phyloP scores from a whole-genome alignment of 2,113 vertebrate genomes.

The Xiphorhynchus elegans region DNA sequence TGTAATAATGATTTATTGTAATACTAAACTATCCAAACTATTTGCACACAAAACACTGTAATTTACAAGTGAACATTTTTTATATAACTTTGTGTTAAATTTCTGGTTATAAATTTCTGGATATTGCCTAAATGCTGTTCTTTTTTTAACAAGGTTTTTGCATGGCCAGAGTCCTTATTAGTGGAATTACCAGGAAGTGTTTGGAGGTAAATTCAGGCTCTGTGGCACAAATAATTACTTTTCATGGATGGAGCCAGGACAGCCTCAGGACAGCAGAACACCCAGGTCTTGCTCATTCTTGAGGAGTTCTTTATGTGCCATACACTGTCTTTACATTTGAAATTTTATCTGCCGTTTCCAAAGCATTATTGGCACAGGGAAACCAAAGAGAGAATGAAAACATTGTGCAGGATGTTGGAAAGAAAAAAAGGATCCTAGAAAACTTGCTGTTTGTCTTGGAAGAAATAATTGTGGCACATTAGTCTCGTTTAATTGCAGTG shows the following conservation, averaged over 20 bases:
- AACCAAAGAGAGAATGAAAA: background rate
- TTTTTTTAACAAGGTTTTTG: background rate
- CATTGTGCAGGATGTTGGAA: background rate
- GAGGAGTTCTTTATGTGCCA: fast-evolving
- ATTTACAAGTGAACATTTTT: background rate
- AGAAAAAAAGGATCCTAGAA: background rate
- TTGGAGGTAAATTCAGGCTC: background rate
- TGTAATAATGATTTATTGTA: background rate
- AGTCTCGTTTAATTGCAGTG: slow-evolving; percentile 10
- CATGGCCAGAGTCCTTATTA: background rate
- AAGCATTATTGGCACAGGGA: background rate
- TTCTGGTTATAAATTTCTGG: too few relatives aligned
- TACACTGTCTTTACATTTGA: fast-evolving
- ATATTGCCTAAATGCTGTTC: background rate
- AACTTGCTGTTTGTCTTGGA: background rate
- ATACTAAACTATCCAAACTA: background rate
- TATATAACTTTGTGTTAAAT: background rate
- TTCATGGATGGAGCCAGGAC: background rate
- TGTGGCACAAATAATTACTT: background rate
- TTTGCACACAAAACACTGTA: background rate
- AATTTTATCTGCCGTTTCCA: background rate
- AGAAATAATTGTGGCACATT: slow-evolving; percentile 11
- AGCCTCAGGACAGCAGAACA: background rate
- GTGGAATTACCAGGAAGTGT: fast-evolving
- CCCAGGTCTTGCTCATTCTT: background rate